Evolutionary conservation across 2,888 invertebrate species (phyloP).

Genomic region (Crocallis elinguaria): DNA sequence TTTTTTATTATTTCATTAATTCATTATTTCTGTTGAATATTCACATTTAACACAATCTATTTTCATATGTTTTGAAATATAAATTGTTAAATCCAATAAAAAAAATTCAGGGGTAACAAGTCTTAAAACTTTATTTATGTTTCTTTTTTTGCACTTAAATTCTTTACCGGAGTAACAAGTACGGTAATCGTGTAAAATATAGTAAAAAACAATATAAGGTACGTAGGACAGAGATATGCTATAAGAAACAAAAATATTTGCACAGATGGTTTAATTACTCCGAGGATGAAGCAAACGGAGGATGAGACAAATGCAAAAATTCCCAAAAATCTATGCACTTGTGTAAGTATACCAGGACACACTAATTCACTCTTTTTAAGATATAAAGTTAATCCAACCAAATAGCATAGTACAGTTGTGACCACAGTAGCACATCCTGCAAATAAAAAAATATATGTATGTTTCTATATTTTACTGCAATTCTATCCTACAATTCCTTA

Average conservation of each 20-base stretch:
- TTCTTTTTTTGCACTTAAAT: background rate
- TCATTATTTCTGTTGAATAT: too few relatives aligned
- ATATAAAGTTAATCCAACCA: background rate
- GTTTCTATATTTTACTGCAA: too few relatives aligned
- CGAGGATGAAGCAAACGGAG: slow-evolving; percentile 52
- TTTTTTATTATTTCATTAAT: too few relatives aligned
- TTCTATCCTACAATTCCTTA: too few relatives aligned
- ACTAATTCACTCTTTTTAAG: background rate
- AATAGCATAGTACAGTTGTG: background rate
- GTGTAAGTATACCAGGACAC: background rate
- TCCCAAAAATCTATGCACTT: slow-evolving; percentile 33
- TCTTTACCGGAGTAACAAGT: background rate
- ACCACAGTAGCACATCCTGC: background rate
- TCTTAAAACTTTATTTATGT: background rate
- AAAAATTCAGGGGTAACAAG: background rate
- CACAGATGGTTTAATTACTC: slow-evolving; percentile 46
- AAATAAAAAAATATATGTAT: background rate
- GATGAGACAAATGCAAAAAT: slow-evolving; percentile 40
- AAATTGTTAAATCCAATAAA: too few relatives aligned
- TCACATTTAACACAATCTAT: too few relatives aligned
- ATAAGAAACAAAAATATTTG: slow-evolving; percentile 40
- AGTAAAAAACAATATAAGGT: slow-evolving; percentile 40
- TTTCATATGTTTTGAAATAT: too few relatives aligned
- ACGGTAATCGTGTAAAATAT: background rate
- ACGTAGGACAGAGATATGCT: slow-evolving; percentile 32